phyloP scores from a whole-genome alignment of 2,797 vertebrate species.

The Falco peregrinus region DNA sequence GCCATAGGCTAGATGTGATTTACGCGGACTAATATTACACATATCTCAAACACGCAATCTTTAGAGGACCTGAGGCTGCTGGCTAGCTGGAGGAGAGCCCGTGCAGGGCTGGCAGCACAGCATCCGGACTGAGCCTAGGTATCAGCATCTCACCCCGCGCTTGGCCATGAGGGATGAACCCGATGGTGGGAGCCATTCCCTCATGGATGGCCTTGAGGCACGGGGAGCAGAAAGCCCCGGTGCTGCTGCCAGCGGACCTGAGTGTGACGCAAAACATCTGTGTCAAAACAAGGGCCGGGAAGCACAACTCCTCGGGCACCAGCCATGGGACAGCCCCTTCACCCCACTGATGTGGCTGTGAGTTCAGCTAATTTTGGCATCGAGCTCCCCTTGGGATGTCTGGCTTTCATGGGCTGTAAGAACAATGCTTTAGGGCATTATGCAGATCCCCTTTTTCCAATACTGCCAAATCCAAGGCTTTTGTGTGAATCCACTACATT shows the following conservation, averaged over 20 bases:
- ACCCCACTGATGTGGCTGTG: neutral
- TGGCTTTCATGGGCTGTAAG: neutral
- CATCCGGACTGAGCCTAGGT: neutral
- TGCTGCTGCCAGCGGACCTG: neutral
- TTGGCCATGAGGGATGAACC: neutral
- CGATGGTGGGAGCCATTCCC: neutral
- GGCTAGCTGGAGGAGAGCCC: neutral
- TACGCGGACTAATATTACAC: constrained; percentile 26
- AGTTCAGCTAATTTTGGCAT: constrained; percentile 5
- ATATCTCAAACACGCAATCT: constrained; percentile 41
- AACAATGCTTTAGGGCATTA: neutral
- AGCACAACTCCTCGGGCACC: fast-evolving
- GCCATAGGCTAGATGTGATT: constrained; percentile 25
- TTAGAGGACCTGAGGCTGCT: neutral
- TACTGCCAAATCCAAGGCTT: neutral
- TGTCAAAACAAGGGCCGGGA: neutral
- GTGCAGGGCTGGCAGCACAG: fast-evolving
- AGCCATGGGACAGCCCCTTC: fast-evolving
- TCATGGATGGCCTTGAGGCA: neutral
- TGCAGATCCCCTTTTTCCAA: neutral
- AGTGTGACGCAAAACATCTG: constrained; percentile 7
- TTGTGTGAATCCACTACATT: neutral
- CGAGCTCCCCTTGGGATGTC: neutral
- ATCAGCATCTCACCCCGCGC: neutral
- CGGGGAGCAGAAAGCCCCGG: neutral